Conservation (phyloP, 2,113 vertebrate species). For the Elephas maximus region DNA sequence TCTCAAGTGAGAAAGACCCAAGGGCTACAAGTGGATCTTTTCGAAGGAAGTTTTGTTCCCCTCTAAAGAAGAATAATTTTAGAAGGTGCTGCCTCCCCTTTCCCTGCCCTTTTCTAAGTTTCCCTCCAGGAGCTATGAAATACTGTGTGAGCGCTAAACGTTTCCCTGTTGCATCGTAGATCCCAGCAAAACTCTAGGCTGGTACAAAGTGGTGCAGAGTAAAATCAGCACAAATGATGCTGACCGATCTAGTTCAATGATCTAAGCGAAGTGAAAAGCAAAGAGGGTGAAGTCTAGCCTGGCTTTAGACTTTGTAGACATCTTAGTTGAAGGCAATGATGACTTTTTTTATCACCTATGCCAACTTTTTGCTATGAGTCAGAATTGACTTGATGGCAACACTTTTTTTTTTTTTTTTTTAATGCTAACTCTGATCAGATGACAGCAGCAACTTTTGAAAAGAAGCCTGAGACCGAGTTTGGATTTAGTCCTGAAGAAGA, state of each 20-base stretch:
- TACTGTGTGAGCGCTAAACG: background rate
- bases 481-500: background rate
- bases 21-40: slow-evolving; percentile 13
- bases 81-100: background rate
- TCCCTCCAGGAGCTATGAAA: slow-evolving; percentile 35
- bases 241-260: background rate
- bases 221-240: slow-evolving; percentile 50
- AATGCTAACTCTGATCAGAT: background rate
- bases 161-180: slow-evolving; percentile 19
- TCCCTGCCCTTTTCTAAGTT: background rate
- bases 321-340: background rate
- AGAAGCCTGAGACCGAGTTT: background rate
- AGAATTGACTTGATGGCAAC: too few species aligned
- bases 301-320: background rate
- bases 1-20: background rate
- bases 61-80: slow-evolving; percentile 48
- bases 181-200: background rate
- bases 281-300: slow-evolving; percentile 5
- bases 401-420: too few species aligned
- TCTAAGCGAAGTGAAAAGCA: background rate
- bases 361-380: background rate
- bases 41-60: background rate
- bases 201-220: background rate
- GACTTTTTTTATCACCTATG: background rate
- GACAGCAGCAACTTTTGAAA: background rate